A percentile compares a stretch with the other conserved stretches of the same genome.
These are phyloP conservation scores for Phrynosoma platyrhinos DNA, from an alignment of 2,113 vertebrate genomes.

Conservation along the genomic window DNA sequence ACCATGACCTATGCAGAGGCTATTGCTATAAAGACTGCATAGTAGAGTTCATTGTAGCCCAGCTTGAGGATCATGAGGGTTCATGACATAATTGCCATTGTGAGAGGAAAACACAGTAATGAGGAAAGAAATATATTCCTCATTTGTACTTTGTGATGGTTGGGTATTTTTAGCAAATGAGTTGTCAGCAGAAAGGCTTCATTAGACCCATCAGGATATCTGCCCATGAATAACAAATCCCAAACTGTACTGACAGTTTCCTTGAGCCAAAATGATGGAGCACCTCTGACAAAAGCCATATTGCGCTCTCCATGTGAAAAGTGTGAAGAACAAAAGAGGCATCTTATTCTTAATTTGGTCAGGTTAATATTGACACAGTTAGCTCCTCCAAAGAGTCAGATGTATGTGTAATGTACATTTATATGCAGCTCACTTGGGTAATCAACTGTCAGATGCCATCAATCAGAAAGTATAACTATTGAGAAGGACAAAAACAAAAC, in stretches of 20 bases:
- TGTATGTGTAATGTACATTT: slow-evolving; percentile 63
- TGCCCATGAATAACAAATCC: slow-evolving; percentile 92
- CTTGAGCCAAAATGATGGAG: slow-evolving; percentile 88
- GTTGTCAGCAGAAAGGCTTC: slow-evolving; percentile 92
- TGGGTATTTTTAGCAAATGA: slow-evolving; percentile 93
- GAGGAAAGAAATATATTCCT: slow-evolving; percentile 63
- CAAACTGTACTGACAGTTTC: slow-evolving; percentile 91
- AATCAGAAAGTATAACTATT: slow-evolving; percentile 58
- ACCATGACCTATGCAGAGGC: slow-evolving; percentile 45
- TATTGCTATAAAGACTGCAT: slow-evolving; percentile 43
- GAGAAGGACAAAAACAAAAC: slow-evolving; percentile 32
- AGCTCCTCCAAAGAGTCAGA: slow-evolving; percentile 70
- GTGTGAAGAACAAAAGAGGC: slow-evolving; percentile 81
- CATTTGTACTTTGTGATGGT: slow-evolving; percentile 78
- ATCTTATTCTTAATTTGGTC: slow-evolving; percentile 84
- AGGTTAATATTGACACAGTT: slow-evolving; percentile 91
- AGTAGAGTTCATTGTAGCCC: slow-evolving; percentile 32
- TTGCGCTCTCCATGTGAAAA: slow-evolving; percentile 85
- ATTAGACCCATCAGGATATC: slow-evolving; percentile 97
- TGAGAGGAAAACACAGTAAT: slow-evolving; percentile 56
- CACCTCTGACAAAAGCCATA: slow-evolving; percentile 89
- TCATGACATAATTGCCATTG: slow-evolving; percentile 59
- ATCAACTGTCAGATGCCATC: slow-evolving; percentile 60
- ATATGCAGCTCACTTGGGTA: slow-evolving; percentile 61
- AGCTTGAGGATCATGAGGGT: slow-evolving; percentile 51